phyloP scores from a whole-genome alignment of 2,113 vertebrate genomes.

The Atherinomorus stipes region DNA sequence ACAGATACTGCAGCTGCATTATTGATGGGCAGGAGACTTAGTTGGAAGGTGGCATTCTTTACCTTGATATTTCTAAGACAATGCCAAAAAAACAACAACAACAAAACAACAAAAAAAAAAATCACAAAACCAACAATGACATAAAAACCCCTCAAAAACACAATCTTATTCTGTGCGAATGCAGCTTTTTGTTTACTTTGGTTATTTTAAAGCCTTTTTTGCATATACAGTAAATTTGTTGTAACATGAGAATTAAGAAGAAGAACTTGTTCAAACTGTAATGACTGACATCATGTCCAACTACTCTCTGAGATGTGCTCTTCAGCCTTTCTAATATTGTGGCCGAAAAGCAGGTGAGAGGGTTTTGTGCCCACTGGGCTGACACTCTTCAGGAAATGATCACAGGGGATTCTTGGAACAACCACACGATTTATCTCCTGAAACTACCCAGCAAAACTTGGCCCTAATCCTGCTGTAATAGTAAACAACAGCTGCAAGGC shows the following conservation, averaged over 20 bases:
- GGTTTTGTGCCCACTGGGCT: background rate
- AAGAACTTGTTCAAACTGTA: background rate
- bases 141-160: too few relatives aligned
- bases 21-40: constrained; percentile 70
- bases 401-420: constrained; percentile 46
- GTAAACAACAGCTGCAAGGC: constrained; percentile 73
- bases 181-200: constrained; percentile 1
- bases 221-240: background rate
- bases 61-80: constrained; percentile 64
- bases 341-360: constrained; percentile 16
- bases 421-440: constrained; percentile 37
- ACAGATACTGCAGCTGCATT: constrained; percentile 76
- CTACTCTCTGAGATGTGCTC: too few relatives aligned
- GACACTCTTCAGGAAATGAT: constrained; percentile 32
- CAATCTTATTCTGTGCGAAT: too few relatives aligned
- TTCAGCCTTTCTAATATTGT: constrained; percentile 6
- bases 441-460: constrained; percentile 48
- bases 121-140: too few relatives aligned
- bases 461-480: constrained; percentile 62
- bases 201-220: background rate
- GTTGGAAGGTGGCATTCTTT: constrained; percentile 56
- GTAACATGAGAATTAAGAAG: background rate
- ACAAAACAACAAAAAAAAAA: too few relatives aligned
- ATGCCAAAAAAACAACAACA: constrained; percentile 26
- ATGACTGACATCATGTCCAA: background rate